These are phyloP conservation scores for Sussaba pulchella DNA, from an alignment of 2,888 invertebrate genomes.

Conservation along the genomic window DNA sequence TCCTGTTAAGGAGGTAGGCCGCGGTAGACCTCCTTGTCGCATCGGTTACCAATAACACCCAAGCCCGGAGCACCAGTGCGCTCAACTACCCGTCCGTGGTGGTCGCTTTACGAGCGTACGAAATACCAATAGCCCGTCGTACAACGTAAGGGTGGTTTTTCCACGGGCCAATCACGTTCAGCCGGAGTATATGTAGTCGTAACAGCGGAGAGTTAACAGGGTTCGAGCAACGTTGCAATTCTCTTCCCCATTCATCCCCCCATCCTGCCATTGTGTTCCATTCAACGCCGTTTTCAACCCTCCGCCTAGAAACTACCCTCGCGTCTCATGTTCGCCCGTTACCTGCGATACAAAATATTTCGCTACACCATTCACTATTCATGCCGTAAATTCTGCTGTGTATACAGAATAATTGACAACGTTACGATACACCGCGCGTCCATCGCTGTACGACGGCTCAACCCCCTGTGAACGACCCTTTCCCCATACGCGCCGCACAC, in stretches of 20 bases:
- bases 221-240: conserved; percentile 19
- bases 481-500: too few species aligned
- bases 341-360: conserved; percentile 55
- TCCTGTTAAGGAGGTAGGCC: conserved; percentile 77
- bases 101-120: not conserved
- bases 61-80: not conserved
- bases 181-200: not conserved
- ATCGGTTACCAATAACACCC: conserved; percentile 74
- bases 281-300: not conserved
- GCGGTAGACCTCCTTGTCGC: conserved; percentile 77
- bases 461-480: not conserved
- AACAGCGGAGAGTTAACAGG: conserved; percentile 8
- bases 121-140: conserved; percentile 12
- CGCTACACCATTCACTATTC: conserved; percentile 53
- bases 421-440: too few species aligned
- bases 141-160: not conserved
- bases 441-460: not conserved
- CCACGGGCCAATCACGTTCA: conserved; percentile 16
- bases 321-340: conserved; percentile 58
- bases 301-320: conserved; percentile 24
- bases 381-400: conserved; percentile 21
- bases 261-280: not conserved
- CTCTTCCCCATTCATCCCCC: not conserved
- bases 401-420: not conserved
- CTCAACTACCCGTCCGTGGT: conserved; percentile 15